Evolutionary conservation across 1,140 invertebrate genomes (phyloP).

Genomic region (Conopomorpha cramerella): DNA sequence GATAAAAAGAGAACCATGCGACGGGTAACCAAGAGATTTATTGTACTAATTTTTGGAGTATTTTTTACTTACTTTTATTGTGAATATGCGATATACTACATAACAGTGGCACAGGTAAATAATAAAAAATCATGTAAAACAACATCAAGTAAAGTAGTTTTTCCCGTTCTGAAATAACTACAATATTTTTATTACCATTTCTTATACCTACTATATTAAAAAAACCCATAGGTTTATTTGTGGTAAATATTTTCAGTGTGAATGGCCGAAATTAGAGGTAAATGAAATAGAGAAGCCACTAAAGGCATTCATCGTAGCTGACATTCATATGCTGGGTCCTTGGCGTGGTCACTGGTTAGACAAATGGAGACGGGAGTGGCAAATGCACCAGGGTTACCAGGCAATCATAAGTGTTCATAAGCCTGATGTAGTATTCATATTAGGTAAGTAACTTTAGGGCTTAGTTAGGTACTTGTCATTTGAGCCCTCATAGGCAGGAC

Average conservation of each 20-base stretch:
- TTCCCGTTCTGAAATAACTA: no score
- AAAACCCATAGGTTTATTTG: no score
- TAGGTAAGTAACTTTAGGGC: no score
- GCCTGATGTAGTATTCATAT: constrained; percentile 92
- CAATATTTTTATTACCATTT: no score
- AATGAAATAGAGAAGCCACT: constrained; percentile 25
- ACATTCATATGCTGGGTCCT: constrained; percentile 91
- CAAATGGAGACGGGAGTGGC: constrained; percentile 95
- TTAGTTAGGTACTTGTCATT: no score
- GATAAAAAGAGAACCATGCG: constrained; percentile 21
- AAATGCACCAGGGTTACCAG: constrained; percentile 94
- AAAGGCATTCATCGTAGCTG: constrained; percentile 84
- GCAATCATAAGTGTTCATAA: constrained; percentile 79
- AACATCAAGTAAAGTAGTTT: no score
- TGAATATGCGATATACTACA: constrained; percentile 40
- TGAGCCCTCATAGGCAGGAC: no score
- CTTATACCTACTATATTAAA: no score
- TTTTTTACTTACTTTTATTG: constrained; percentile 28
- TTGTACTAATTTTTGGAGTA: constrained; percentile 21
- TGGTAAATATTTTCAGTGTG: constrained; percentile 38
- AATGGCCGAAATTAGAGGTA: constrained; percentile 22
- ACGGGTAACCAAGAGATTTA: constrained; percentile 22
- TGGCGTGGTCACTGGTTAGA: constrained; percentile 94
- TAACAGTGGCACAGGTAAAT: constrained; percentile 32
- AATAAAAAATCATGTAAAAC: no score